Evolutionary conservation across 2,888 invertebrate species (phyloP), one percentile per base, ranked within the genome.

Genomic region (Acrobasis suavella): DNA sequence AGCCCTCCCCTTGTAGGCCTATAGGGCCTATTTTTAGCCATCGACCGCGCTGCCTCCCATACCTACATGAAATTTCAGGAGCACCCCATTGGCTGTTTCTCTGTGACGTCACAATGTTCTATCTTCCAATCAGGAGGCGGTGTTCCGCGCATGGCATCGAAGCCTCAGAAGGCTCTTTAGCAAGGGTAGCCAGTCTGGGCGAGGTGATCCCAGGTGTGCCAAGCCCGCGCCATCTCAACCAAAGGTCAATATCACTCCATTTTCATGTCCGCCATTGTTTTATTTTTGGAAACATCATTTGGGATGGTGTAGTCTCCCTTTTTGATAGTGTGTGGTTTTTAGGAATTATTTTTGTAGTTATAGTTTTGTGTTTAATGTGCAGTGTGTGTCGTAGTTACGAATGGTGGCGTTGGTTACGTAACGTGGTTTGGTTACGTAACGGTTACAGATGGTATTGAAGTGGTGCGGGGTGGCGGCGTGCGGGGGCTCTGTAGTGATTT

Each of bases 41-140:
- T 88, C 89, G 88, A 89, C 86, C 88, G 78, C 73, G 71, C 76
- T 67, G 69, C 74, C 76, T 76, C 72, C 70, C 83, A 85, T 91
- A 90, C 90, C 91, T 91, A 91, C 90, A 73, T 87, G 89, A 89
- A 86, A 52, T 86, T 91, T 91, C 91, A 91, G 91, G 74, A 65
- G 65, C 62, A 12, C 49, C 56, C 69, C 49, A 90, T 91, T 91
- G 90, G 91, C 62, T 62, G 74, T 69, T 68, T 71, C 71, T 66
- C 65, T 64, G 81, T 91, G 89, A 90, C 91, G 90, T 91, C 90
- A 90, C 86, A 67, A 69, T 70, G 63, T 55, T 61, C 65, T 60
- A 56, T 67, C 77, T 73, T 72, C 93, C 93, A 93, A 93, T 87
- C 65, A 70, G 68, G 69, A 73, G 67, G 72, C 69, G 52, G 62